Conservation (phyloP, 2,888 invertebrate genomes). For the Epirrhoe tristata region DNA sequence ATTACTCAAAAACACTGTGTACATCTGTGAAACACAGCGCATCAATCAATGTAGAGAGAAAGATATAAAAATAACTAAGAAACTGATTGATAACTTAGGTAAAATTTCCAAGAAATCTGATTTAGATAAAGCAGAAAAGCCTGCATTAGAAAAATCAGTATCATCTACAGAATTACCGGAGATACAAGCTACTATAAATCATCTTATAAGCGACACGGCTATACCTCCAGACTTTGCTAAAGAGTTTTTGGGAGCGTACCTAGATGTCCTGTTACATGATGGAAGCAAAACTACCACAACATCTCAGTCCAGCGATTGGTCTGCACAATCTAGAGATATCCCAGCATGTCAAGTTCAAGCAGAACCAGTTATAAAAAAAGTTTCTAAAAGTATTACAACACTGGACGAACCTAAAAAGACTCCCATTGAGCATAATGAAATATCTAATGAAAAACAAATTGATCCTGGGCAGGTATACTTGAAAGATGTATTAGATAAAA, state of each 20-base stretch:
- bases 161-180: conserved; percentile 63
- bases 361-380: conserved; percentile 60
- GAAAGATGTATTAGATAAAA: conserved; percentile 67
- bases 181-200: conserved; percentile 68
- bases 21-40: conserved; percentile 61
- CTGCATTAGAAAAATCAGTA: conserved; percentile 51
- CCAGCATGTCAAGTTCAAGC: conserved; percentile 61
- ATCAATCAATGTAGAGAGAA: conserved; percentile 56
- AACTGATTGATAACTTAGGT: conserved; percentile 63
- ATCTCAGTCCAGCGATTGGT: conserved; percentile 54
- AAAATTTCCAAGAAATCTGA: conserved; percentile 47
- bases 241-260: conserved; percentile 67
- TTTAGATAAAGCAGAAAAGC: conserved; percentile 39
- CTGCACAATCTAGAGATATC: conserved; percentile 37
- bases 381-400: conserved; percentile 62
- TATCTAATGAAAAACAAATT: conserved; percentile 36
- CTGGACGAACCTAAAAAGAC: conserved; percentile 36
- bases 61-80: conserved; percentile 70
- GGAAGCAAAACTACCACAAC: conserved; percentile 51
- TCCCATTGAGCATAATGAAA: conserved; percentile 26
- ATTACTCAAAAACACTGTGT: conserved; percentile 71
- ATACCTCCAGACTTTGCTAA: conserved; percentile 65
- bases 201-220: conserved; percentile 64
- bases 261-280: conserved; percentile 62
- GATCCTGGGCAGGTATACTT: conserved; percentile 64